Conservation (phyloP, 2,888 invertebrate genomes). For the Pycnomerus fuliginosus region DNA sequence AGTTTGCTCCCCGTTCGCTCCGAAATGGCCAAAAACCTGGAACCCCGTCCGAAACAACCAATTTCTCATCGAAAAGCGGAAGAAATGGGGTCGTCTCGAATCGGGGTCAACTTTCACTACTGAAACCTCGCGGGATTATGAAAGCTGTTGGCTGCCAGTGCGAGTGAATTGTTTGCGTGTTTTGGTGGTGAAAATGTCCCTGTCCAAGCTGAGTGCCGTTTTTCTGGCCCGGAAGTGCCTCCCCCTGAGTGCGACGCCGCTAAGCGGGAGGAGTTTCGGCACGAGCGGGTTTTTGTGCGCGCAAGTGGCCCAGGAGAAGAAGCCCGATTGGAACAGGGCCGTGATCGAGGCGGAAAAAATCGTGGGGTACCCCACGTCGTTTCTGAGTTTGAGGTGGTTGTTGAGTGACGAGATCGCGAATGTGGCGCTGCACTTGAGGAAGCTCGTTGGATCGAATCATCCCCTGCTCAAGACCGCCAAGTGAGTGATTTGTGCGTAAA, state of each 20-base stretch:
- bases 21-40: too few species aligned
- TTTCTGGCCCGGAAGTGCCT: slow-evolving; percentile 3
- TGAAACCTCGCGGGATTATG: too few species aligned
- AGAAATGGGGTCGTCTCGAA: slow-evolving; percentile 14
- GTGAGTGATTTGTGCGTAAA: too few species aligned
- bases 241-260: not conserved
- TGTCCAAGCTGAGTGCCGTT: slow-evolving; percentile 15
- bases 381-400: slow-evolving; percentile 88
- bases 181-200: slow-evolving; percentile 16
- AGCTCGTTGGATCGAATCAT: slow-evolving; percentile 91
- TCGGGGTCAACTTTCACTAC: slow-evolving; percentile 23
- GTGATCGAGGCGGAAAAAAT: slow-evolving; percentile 93
- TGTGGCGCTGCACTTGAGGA: slow-evolving; percentile 85
- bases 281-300: slow-evolving; percentile 4
- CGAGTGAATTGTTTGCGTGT: not conserved
- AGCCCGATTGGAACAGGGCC: slow-evolving; percentile 29
- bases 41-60: too few species aligned
- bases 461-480: slow-evolving; percentile 90
- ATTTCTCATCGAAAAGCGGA: slow-evolving; percentile 1
- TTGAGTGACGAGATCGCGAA: slow-evolving; percentile 94
- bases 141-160: not conserved
- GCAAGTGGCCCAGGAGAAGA: slow-evolving; percentile 21
- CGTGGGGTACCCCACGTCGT: slow-evolving; percentile 94
- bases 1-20: too few species aligned
- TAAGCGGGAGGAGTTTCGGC: slow-evolving; percentile 1